Evolutionary conservation across 2,797 vertebrate genomes (phyloP).

Genomic region (Iguana delicatissima): DNA sequence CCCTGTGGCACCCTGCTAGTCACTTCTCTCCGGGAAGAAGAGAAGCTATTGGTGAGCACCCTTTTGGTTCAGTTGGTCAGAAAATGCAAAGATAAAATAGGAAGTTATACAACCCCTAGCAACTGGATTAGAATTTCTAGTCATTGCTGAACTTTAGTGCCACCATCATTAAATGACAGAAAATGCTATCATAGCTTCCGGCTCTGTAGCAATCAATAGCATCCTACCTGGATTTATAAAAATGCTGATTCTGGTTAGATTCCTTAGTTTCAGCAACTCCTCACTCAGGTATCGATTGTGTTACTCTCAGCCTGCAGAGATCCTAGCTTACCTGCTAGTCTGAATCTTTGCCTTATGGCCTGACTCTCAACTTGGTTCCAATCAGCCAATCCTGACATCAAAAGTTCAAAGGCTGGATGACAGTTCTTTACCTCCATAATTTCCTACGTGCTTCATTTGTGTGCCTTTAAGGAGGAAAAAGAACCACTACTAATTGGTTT

Average conservation of each 20-base stretch:
- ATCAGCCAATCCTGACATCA: background rate
- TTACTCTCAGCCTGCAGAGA: background rate
- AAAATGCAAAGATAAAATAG: no score
- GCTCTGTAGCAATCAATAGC: background rate
- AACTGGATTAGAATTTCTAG: no score
- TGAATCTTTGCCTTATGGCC: no score
- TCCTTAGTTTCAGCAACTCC: background rate
- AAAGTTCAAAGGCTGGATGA: background rate
- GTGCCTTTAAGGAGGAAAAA: background rate
- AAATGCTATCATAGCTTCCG: no score
- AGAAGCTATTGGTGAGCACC: no score
- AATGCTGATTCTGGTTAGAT: background rate
- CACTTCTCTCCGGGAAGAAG: no score
- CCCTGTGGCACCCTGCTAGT: no score
- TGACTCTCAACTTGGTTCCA: background rate
- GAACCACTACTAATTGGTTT: constrained; percentile 5
- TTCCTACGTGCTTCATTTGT: background rate
- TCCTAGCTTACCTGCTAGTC: background rate
- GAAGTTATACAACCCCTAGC: no score
- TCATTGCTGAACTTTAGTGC: background rate
- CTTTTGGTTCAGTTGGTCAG: no score
- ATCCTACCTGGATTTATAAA: background rate
- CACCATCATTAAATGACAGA: background rate
- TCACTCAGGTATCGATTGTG: background rate
- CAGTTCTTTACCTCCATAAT: background rate